Percentiles rank a stretch among this genome's conserved stretches.
Conservation (phyloP, 2,797 vertebrate genomes). For the Epinephelus awoara region DNA sequence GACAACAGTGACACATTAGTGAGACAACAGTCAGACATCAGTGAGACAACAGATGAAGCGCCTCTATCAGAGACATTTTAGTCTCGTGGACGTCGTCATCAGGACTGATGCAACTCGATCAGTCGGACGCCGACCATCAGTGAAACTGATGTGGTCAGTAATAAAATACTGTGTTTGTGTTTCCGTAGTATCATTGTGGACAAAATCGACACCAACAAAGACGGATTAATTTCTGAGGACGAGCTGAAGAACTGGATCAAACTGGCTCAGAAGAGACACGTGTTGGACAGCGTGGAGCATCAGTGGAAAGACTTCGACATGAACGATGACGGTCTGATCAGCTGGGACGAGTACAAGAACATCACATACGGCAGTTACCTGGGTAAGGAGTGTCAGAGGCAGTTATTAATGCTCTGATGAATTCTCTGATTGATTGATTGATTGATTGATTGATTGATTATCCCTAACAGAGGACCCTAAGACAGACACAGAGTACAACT, state of each 20-base stretch:
- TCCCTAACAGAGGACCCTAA: constrained; percentile 86
- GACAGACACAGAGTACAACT: constrained; percentile 89
- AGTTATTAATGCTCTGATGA: neutral
- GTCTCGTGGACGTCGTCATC: too few species aligned
- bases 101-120: too few species aligned
- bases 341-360: constrained; percentile 92
- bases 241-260: constrained; percentile 90
- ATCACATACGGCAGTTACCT: constrained; percentile 89
- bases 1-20: too few species aligned
- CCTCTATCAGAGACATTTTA: too few species aligned
- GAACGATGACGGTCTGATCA: constrained; percentile 86
- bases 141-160: too few species aligned
- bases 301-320: constrained; percentile 89
- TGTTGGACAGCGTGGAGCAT: constrained; percentile 85
- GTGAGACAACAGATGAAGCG: too few species aligned
- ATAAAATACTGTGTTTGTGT: neutral
- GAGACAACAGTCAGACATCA: too few species aligned
- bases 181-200: constrained; percentile 88
- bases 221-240: constrained; percentile 87
- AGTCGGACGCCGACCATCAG: too few species aligned
- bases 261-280: constrained; percentile 87
- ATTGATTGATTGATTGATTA: neutral
- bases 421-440: neutral
- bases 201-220: constrained; percentile 88
- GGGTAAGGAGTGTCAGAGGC: constrained; percentile 71